Conservation (phyloP, 2,113 vertebrate genomes). For the Ginglymostoma cirratum region DNA sequence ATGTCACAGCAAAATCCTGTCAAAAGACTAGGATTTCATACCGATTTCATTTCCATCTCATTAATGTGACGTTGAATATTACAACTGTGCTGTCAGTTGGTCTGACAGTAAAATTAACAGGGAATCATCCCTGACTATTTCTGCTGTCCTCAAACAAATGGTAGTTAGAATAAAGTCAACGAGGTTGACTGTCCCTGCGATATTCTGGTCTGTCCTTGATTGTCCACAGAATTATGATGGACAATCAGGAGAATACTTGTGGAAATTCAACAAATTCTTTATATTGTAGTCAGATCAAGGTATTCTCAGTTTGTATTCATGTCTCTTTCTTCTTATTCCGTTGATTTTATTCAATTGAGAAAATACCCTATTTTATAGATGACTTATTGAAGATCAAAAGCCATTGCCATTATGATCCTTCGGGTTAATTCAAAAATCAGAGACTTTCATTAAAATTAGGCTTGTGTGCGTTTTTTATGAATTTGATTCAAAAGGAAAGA, state of each 20-base stretch:
- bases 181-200: not conserved
- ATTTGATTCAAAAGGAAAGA: not conserved
- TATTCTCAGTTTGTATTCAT: not conserved
- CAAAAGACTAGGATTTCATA: not conserved
- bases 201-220: not conserved
- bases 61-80: not conserved
- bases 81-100: not conserved
- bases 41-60: conserved; percentile 12
- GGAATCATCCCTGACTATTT: not conserved
- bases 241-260: not conserved
- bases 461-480: not conserved
- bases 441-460: not conserved
- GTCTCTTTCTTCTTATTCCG: not conserved
- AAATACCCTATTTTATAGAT: not conserved
- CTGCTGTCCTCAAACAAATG: not conserved
- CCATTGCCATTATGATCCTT: not conserved
- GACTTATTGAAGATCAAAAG: not conserved
- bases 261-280: not conserved
- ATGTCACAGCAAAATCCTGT: not conserved
- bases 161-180: not conserved
- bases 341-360: not conserved
- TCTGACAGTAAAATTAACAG: not conserved
- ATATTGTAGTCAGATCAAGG: not conserved
- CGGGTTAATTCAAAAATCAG: not conserved
- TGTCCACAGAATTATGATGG: not conserved